phyloP scores from a whole-genome alignment of 2,888 invertebrate genomes.

The Blastobasis lacticolella region DNA sequence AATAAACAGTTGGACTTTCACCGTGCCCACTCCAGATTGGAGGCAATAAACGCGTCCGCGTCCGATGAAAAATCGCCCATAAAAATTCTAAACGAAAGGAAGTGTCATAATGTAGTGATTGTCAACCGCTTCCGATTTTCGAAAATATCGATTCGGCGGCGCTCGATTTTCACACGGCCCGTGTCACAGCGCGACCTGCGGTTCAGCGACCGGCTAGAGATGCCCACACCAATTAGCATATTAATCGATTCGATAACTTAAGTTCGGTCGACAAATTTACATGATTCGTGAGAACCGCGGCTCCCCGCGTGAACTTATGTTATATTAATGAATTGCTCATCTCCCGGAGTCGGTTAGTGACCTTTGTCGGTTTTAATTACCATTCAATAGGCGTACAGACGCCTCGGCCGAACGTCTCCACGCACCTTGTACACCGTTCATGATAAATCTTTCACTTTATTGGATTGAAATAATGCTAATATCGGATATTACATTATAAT shows the following conservation, averaged over 20 bases:
- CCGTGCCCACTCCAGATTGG: too few relatives aligned
- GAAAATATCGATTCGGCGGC: slow-evolving; percentile 18
- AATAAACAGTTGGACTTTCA: too few relatives aligned
- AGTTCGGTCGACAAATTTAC: slow-evolving; percentile 73
- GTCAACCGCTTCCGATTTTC: slow-evolving; percentile 33
- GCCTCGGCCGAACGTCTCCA: slow-evolving; percentile 12
- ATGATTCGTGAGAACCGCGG: slow-evolving; percentile 71
- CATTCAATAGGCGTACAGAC: slow-evolving; percentile 26
- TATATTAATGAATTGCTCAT: slow-evolving; percentile 72
- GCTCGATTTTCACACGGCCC: slow-evolving; percentile 89
- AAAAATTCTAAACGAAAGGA: slow-evolving; percentile 10
- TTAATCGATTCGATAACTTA: slow-evolving; percentile 73
- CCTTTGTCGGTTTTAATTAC: slow-evolving; percentile 58
- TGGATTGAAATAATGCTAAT: slow-evolving; percentile 19
- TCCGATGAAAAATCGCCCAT: neutral
- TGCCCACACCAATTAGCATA: slow-evolving; percentile 68
- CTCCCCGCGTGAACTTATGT: slow-evolving; percentile 69
- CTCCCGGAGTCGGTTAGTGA: slow-evolving; percentile 46
- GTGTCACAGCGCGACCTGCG: slow-evolving; percentile 75
- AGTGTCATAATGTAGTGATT: slow-evolving; percentile 20
- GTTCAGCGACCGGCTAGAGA: slow-evolving; percentile 70
- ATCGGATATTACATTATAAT: slow-evolving; percentile 21
- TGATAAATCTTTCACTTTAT: slow-evolving; percentile 29
- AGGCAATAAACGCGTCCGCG: neutral
- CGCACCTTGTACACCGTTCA: neutral